Conservation (phyloP, 2,888 invertebrate genomes). For the Periphyllus acericola region DNA sequence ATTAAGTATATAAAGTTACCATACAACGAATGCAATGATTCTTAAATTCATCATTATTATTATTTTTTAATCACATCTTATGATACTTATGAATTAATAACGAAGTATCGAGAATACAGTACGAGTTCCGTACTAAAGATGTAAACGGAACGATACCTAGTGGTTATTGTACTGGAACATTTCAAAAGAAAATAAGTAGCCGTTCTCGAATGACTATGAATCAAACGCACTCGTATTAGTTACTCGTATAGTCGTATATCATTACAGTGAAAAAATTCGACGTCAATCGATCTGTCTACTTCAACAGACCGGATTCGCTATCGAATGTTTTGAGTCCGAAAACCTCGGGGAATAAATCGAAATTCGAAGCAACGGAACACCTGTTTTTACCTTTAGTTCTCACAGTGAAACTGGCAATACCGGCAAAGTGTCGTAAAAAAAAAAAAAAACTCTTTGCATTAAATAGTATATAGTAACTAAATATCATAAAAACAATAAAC, state of each 20-base stretch:
- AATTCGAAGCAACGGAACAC: no score
- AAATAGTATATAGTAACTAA: no score
- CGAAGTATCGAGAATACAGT: neutral
- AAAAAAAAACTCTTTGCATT: no score
- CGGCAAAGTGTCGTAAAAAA: no score
- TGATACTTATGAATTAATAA: neutral
- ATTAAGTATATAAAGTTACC: neutral
- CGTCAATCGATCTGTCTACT: neutral
- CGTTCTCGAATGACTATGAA: neutral
- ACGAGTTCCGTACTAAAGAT: neutral
- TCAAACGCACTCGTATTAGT: neutral
- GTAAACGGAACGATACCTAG: neutral
- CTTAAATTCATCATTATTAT: neutral
- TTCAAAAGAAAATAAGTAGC: neutral
- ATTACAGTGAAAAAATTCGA: neutral
- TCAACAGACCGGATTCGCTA: neutral
- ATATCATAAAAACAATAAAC: no score
- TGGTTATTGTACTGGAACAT: neutral
- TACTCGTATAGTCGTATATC: neutral
- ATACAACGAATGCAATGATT: neutral
- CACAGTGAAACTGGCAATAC: no score
- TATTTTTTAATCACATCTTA: neutral
- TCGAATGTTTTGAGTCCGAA: no score
- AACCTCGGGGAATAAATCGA: no score
- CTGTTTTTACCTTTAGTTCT: no score